Conservation (phyloP, 2,113 vertebrate species). For the Amphiprion percula region DNA sequence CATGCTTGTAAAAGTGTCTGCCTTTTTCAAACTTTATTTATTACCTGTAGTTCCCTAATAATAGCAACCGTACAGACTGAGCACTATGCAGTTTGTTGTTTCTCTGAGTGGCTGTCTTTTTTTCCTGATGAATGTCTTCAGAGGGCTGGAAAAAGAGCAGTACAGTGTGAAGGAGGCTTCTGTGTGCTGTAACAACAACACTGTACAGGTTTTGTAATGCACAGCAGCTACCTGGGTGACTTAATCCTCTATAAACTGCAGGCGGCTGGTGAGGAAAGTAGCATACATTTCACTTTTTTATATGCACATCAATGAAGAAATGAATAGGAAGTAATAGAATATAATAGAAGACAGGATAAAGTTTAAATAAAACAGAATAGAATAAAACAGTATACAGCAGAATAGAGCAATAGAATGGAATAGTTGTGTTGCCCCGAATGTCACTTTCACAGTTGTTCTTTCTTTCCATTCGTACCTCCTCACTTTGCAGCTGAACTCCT, state of each 20-base stretch:
- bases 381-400: background rate
- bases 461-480: conserved; percentile 57
- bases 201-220: conserved; percentile 48
- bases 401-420: background rate
- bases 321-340: background rate
- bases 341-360: background rate
- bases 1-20: conserved; percentile 43
- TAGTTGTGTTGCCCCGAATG: conserved; percentile 15
- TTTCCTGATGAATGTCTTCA: conserved; percentile 10
- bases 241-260: conserved; percentile 24
- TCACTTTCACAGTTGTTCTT: conserved; percentile 4
- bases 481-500: conserved; percentile 40
- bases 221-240: conserved; percentile 50
- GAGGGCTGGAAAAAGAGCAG: conserved; percentile 24
- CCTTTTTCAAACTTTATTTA: conserved; percentile 27
- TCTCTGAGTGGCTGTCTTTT: background rate
- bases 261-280: conserved; percentile 17
- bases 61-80: background rate
- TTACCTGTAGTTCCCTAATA: background rate
- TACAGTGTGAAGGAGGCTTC: conserved; percentile 6
- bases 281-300: conserved; percentile 30
- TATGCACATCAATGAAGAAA: background rate
- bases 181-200: conserved; percentile 45
- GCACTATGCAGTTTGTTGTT: background rate
- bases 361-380: background rate